These are phyloP conservation scores for Kryptopterus vitreolus DNA, from an alignment of 2,797 vertebrate species.

Conservation along the genomic window DNA sequence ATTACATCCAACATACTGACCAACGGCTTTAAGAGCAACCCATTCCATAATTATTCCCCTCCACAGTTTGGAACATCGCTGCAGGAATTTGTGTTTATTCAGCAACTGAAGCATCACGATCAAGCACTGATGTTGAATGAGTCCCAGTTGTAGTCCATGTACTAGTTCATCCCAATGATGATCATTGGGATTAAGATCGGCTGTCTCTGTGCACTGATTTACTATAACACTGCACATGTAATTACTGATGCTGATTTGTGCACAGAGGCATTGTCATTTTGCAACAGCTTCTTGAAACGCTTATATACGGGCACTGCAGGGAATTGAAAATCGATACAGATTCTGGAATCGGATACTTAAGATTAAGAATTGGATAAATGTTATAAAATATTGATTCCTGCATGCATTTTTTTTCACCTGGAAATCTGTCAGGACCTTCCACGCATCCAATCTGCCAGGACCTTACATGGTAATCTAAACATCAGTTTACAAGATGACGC, in stretches of 20 bases:
- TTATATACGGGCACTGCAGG: no score
- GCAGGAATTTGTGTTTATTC: neutral
- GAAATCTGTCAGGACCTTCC: no score
- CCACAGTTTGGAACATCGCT: neutral
- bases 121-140: neutral
- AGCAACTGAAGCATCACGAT: neutral
- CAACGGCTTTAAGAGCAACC: neutral
- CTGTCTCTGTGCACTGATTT: neutral
- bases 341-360: no score
- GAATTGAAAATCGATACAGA: no score
- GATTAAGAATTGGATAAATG: no score
- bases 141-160: neutral
- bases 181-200: neutral
- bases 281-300: no score
- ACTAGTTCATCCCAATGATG: neutral
- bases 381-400: no score
- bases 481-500: no score
- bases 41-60: neutral
- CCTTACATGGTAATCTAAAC: no score
- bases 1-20: no score
- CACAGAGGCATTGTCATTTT: neutral
- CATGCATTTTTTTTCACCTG: no score
- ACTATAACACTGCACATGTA: neutral
- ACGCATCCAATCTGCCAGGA: no score
- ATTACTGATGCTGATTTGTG: neutral